A percentile compares a stretch with the other conserved stretches of the same genome.
Evolutionary conservation across 2,797 vertebrate genomes (phyloP).

Genomic region (Gorsachius magnificus): DNA sequence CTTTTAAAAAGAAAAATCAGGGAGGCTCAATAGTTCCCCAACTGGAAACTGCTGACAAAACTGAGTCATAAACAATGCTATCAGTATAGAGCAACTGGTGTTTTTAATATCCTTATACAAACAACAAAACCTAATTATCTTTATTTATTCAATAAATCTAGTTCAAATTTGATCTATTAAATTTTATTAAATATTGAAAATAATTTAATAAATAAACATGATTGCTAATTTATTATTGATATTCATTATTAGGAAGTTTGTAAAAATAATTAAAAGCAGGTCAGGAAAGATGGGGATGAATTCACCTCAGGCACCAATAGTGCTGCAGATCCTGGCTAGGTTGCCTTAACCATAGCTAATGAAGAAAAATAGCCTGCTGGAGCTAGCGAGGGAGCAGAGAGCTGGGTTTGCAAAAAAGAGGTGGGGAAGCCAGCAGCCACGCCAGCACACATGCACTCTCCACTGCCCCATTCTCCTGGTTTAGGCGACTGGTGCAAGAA

Average conservation of each 20-base stretch:
- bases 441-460: neutral
- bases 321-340: neutral
- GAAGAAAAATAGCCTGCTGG: conserved; percentile 2
- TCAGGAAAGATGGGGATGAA: neutral
- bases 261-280: conserved; percentile 26
- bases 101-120: conserved; percentile 56
- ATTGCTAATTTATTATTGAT: conserved; percentile 60
- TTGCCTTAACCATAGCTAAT: neutral
- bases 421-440: neutral
- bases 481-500: neutral
- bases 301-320: neutral
- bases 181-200: conserved; percentile 77
- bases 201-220: conserved; percentile 60
- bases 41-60: conserved; percentile 1
- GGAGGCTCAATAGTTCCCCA: neutral
- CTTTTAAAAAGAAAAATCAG: neutral
- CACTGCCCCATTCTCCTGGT: neutral
- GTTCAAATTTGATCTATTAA: conserved; percentile 70
- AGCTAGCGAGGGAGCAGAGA: neutral
- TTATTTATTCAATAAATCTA: conserved; percentile 57
- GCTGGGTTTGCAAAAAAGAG: neutral
- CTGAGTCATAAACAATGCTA: conserved; percentile 25
- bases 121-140: conserved; percentile 48
- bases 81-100: conserved; percentile 40
- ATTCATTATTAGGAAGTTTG: neutral